Percentiles rank a stretch among this genome's conserved stretches.
phyloP scores from a whole-genome alignment of 2,888 invertebrate species.

The Hydrotaea cyrtoneurina region DNA sequence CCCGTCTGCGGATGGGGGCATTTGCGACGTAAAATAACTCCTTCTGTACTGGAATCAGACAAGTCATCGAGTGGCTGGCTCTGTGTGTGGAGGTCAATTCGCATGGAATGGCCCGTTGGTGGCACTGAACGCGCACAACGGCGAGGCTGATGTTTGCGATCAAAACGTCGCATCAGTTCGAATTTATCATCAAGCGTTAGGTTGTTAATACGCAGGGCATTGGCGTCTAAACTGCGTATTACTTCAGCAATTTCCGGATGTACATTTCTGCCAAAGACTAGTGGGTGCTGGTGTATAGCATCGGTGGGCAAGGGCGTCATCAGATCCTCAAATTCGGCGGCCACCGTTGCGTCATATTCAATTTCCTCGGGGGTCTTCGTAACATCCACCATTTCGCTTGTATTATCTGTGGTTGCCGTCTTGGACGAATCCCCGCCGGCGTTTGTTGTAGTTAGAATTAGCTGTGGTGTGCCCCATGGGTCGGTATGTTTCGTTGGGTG shows the following conservation, averaged over 20 bases:
- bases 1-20: constrained; percentile 59
- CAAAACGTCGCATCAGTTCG: constrained; percentile 69
- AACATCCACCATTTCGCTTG: constrained; percentile 41
- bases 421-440: too few relatives aligned
- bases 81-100: constrained; percentile 17
- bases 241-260: constrained; percentile 78
- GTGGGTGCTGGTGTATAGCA: constrained; percentile 35
- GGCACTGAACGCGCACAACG: constrained; percentile 22
- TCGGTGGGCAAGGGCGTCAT: constrained; percentile 75
- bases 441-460: too few relatives aligned
- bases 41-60: constrained; percentile 63
- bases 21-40: constrained; percentile 72
- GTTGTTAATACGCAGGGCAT: constrained; percentile 76
- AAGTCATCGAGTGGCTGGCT: constrained; percentile 41
- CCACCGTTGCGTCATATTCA: constrained; percentile 76
- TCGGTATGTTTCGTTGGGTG: background rate
- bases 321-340: constrained; percentile 81
- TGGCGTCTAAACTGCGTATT: constrained; percentile 76
- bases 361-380: constrained; percentile 77
- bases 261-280: constrained; percentile 70
- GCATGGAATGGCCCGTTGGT: constrained; percentile 19
- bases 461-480: background rate
- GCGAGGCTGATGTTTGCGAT: constrained; percentile 40
- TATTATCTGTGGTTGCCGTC: background rate
- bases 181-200: constrained; percentile 72